Percentiles rank a stretch among this genome's conserved stretches.
Conservation (phyloP, 2,888 invertebrate genomes). For the Plebejus melissa region DNA sequence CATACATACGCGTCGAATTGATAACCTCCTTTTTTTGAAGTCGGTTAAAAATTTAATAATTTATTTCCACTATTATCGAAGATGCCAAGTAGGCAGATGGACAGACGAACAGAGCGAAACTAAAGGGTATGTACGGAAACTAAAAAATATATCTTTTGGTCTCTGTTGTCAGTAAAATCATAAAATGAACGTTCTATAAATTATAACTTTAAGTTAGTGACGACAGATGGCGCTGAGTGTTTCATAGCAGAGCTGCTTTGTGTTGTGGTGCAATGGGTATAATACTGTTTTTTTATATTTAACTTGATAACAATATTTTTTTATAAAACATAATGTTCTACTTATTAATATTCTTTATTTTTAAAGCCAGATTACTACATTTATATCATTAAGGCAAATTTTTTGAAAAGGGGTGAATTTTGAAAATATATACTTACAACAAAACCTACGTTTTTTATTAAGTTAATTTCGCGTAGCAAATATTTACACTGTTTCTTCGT, state of each 20-base stretch:
- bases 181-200: no score
- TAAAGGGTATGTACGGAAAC: background rate
- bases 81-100: background rate
- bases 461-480: background rate
- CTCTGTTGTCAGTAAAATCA: no score
- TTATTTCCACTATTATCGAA: background rate
- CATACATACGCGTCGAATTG: no score
- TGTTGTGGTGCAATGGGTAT: no score
- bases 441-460: background rate
- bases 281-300: background rate
- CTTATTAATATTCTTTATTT: no score
- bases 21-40: no score
- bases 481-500: constrained; percentile 1
- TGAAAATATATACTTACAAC: no score
- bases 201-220: background rate
- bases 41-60: background rate
- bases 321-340: background rate
- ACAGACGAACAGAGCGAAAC: background rate
- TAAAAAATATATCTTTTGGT: background rate
- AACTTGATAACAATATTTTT: background rate
- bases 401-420: no score
- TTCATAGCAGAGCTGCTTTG: background rate
- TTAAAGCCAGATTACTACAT: no score
- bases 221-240: background rate
- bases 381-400: no score